These are phyloP conservation scores for Apus apus DNA, from an alignment of 2,113 vertebrate species.

Conservation along the genomic window DNA sequence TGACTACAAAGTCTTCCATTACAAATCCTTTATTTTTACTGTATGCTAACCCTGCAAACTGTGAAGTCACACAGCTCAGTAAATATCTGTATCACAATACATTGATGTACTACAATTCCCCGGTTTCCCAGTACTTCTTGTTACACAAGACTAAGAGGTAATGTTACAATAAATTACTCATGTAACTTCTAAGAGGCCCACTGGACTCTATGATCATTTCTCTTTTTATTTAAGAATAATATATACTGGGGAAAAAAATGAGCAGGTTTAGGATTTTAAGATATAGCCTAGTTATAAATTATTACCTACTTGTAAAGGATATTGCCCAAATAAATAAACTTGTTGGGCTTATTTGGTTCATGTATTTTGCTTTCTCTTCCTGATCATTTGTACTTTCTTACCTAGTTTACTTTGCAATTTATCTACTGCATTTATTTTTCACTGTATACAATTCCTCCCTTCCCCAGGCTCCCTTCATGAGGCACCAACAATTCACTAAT, in stretches of 20 bases:
- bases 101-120: background rate
- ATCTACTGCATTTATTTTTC: background rate
- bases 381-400: background rate
- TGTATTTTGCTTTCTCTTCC: background rate
- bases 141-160: background rate
- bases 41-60: background rate
- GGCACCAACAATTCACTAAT: background rate
- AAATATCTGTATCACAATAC: background rate
- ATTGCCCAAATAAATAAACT: background rate
- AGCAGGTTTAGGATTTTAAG: background rate
- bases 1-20: background rate
- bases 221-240: background rate
- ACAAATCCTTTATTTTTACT: background rate
- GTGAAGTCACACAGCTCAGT: background rate
- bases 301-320: background rate
- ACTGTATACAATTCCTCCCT: background rate
- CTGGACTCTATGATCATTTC: background rate
- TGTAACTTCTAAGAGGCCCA: background rate
- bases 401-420: background rate
- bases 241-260: background rate
- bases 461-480: background rate
- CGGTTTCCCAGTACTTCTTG: background rate
- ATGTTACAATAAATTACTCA: constrained; percentile 6
- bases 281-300: background rate
- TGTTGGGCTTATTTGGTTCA: background rate